Percentiles rank a stretch among this genome's conserved stretches.
These are phyloP conservation scores for Engystomops pustulosus DNA, from an alignment of 2,113 vertebrate species.

Conservation along the genomic window DNA sequence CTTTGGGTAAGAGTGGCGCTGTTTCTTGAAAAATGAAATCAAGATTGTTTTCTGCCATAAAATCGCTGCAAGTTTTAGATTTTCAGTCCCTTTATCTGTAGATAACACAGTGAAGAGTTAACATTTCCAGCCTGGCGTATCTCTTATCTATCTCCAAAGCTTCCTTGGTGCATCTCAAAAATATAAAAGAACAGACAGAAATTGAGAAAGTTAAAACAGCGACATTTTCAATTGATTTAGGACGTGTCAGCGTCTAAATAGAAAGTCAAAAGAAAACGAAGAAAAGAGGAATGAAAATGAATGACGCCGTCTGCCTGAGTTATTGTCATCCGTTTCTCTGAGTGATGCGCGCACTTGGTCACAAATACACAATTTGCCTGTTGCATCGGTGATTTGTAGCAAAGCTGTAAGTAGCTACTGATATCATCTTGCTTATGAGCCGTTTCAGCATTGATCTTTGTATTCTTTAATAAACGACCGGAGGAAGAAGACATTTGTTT, in stretches of 20 bases:
- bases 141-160: not conserved
- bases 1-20: not conserved
- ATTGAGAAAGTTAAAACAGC: constrained; percentile 16
- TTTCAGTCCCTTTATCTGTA: not conserved
- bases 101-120: not conserved
- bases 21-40: not conserved
- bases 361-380: constrained; percentile 35
- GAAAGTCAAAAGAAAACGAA: constrained; percentile 26
- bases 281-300: constrained; percentile 17
- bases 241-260: constrained; percentile 42
- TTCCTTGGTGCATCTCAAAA: not conserved
- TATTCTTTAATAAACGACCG: constrained; percentile 51
- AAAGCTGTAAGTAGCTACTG: constrained; percentile 24
- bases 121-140: not conserved
- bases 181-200: constrained; percentile 22
- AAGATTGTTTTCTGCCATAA: not conserved
- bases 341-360: constrained; percentile 38
- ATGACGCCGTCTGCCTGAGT: constrained; percentile 45
- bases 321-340: constrained; percentile 41
- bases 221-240: constrained; percentile 45
- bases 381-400: constrained; percentile 48
- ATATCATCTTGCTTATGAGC: constrained; percentile 51
- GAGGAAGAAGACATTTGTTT: constrained; percentile 51
- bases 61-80: not conserved
- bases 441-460: constrained; percentile 47